Evolutionary conservation across 2,797 vertebrate species (phyloP).

Genomic region (Sebastes steindachneri): DNA sequence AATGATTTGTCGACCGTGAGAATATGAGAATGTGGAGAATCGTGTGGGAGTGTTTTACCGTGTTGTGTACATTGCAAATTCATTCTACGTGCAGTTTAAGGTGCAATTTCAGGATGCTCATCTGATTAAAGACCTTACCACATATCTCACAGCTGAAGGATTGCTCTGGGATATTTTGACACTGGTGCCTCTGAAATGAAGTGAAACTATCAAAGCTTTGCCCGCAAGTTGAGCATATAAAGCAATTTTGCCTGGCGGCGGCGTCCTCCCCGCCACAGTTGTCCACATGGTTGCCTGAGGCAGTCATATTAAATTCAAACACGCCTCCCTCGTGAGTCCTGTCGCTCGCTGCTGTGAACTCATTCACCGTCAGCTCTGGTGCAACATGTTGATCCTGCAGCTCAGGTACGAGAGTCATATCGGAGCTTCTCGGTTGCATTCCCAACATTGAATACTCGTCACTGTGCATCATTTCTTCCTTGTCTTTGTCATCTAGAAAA

Average conservation of each 20-base stretch:
- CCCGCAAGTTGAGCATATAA: constrained; percentile 74
- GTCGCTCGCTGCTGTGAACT: constrained; percentile 1
- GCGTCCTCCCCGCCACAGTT: background rate
- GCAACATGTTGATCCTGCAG: background rate
- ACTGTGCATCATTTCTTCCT: constrained; percentile 23
- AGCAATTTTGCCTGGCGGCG: constrained; percentile 43
- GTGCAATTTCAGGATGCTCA: constrained; percentile 63
- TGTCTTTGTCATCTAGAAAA: constrained; percentile 36
- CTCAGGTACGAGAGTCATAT: background rate
- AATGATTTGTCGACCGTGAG: background rate
- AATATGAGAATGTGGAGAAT: background rate
- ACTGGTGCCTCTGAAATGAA: constrained; percentile 71
- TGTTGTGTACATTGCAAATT: background rate
- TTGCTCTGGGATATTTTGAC: constrained; percentile 32
- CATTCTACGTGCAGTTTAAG: constrained; percentile 50
- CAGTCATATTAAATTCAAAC: constrained; percentile 36
- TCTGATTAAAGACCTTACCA: constrained; percentile 52
- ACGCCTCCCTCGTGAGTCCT: constrained; percentile 7
- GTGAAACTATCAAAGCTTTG: constrained; percentile 67
- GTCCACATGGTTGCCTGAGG: background rate
- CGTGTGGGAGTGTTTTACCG: background rate
- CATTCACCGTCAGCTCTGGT: constrained; percentile 4
- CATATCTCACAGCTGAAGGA: constrained; percentile 57
- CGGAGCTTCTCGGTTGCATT: background rate
- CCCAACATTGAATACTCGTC: constrained; percentile 33